Evolutionary conservation across 1,140 invertebrate genomes (phyloP), one percentile per base, ranked within the genome.

Genomic region (Medauroidea extradentata): DNA sequence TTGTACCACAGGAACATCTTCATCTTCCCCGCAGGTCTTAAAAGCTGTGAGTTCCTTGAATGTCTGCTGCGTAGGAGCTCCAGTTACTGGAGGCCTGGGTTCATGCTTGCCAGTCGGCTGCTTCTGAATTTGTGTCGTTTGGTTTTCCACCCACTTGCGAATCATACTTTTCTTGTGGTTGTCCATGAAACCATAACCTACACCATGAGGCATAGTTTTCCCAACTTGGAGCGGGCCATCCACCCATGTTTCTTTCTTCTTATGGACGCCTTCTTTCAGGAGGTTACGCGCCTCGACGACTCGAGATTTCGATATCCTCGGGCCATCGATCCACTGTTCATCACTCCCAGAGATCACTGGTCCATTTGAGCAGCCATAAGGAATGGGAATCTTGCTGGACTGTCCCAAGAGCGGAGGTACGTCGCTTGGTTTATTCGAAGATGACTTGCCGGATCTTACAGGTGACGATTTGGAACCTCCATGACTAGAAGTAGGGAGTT

Each of bases 281-380:
- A 92, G 80, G 67, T 89, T 87, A 46, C 88, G 75, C 0, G 86
- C 89, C 74, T 91, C 89, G 0, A 86, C 88, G n/a, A 91, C 83
- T 70, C 86, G 87, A 8, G 85, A 89, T 66, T 90, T 89, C 0
- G 88, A 87, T 64, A 94, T 89, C 67, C 90, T 83, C 0, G 94
- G 94, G 1, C 94, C 94, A 77, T 98, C 94, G 53, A 98, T 92
- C 94, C 94, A 98, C 68, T 94, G 90, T 69, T 97, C 94, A 65
- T 95, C 92, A 61, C 81, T 84, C 16, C 53, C 59, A n/a, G 59
- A 60, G 13, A 57, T 14, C 9, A 21, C 24, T 21, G 16, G 38
- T n/a, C 18, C 9, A 25, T 38, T 23, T 2, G 38, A 13, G 24
- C 39, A 38, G 14, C 55, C 27, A 16, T 24, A 27, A 16, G 56